Base-by-base conservation (phyloP, 2,113 vertebrate species). In the Oxygymnocypris stewartii region DNA sequence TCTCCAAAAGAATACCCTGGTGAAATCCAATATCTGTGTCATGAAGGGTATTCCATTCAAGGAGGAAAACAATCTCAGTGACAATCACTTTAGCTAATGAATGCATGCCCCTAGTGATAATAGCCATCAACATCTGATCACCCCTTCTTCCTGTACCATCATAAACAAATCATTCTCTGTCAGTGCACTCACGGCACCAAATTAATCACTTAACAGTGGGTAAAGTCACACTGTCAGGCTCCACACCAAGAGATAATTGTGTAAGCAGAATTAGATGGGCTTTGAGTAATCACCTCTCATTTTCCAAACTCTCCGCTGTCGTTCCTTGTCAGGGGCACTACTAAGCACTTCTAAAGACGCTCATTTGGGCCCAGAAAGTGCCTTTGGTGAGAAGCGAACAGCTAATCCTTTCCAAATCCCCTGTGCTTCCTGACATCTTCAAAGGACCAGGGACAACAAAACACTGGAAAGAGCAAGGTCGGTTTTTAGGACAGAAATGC, bases 261-360 rank as follows among this genome's bases (percentile, higher is more conserved):
- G 28, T 85, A 87, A 84, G 88, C 35, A 51, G 84, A 59, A 76
- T 86, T 86, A 81, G 63, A 77, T 35, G 63, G 67, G 80, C 80
- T 81, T 81, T 57, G 28, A 84, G 69, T 89, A 86, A 88, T 89
- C 79, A 80, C 47, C 25, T 31, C 77, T 85, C 47, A 37, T 85
- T 84, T 47, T 79, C 25, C 35, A 57, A 31, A 31, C 65, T 23
- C 65, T 51, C 54, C 25, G 2, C 35, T 73, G 63, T 49, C 7
- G 40, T 37, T 67, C 35, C 79, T 80, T 61, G 79, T 51, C 49
- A 61, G 69, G 8, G 49, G 51, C 49, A 73, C 84, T 5, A 37
- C 65, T 74, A 76, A 85, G 37, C 69, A 65, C 63, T 84, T 37
- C 82, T 73, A 79, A 84, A 79, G 84, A 84, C 6, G 40, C 59